A percentile compares a stretch with the other conserved stretches of the same genome.
Conservation (phyloP, 2,888 invertebrate species). For the Drosophila conformis region DNA sequence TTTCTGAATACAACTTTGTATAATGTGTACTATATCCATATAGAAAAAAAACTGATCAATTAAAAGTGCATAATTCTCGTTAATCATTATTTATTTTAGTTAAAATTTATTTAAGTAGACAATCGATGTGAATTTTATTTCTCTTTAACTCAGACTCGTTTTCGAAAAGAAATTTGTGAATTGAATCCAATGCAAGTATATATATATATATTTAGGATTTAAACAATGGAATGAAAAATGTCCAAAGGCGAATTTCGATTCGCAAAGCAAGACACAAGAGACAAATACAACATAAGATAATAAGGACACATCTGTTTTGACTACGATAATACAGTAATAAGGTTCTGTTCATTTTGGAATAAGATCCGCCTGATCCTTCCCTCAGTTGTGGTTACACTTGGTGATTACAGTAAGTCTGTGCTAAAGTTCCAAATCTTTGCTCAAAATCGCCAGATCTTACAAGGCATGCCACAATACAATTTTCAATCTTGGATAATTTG, state of each 20-base stretch:
- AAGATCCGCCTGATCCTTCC: slow-evolving; percentile 7
- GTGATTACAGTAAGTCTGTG: slow-evolving; percentile 20
- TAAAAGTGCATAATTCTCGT: neutral
- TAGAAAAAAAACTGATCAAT: neutral
- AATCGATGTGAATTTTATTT: slow-evolving; percentile 2
- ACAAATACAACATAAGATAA: neutral
- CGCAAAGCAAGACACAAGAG: neutral
- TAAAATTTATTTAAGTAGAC: slow-evolving; percentile 14
- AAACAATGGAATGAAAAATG: slow-evolving; percentile 14
- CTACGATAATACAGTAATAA: slow-evolving; percentile 21
- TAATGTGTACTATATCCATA: neutral
- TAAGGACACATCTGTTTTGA: slow-evolving; percentile 10
- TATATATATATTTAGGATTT: neutral
- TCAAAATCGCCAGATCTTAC: neutral
- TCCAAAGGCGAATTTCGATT: slow-evolving; percentile 1
- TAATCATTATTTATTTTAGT: slow-evolving; percentile 28
- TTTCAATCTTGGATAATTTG: neutral
- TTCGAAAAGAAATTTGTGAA: neutral
- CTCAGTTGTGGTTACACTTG: slow-evolving; percentile 24
- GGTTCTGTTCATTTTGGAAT: slow-evolving; percentile 32
- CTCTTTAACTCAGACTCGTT: neutral
- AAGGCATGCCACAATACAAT: neutral
- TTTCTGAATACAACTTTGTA: neutral
- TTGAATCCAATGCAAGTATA: slow-evolving; percentile 8
- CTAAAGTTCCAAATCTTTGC: neutral